A percentile compares a stretch with the other conserved stretches of the same genome.
phyloP scores from a whole-genome alignment of 2,888 invertebrate genomes.

The Isoperla grammatica region DNA sequence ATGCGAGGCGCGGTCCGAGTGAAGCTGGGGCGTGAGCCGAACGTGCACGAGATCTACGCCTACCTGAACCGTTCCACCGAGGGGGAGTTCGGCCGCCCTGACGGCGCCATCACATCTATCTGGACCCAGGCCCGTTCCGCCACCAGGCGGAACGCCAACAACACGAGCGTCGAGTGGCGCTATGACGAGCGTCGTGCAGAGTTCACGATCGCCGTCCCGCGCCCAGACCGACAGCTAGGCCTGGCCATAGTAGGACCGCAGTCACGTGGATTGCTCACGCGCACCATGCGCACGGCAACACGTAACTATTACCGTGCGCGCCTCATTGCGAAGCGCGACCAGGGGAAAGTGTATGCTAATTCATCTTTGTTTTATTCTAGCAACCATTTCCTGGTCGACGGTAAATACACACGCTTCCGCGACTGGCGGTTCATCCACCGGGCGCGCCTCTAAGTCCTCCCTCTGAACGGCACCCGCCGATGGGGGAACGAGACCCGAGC shows the following conservation, averaged over 20 bases:
- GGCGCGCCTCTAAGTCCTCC: conserved; percentile 37
- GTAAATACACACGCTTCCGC: conserved; percentile 37
- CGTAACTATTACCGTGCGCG: conserved; percentile 3
- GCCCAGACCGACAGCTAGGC: neutral
- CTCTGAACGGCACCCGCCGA: conserved; percentile 33
- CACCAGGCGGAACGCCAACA: neutral
- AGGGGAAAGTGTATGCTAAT: conserved; percentile 35
- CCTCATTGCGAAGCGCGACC: conserved; percentile 31
- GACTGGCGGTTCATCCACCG: conserved; percentile 43
- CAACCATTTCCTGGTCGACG: conserved; percentile 37
- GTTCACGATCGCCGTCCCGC: neutral
- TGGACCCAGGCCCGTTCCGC: conserved; percentile 25
- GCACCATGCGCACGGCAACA: neutral
- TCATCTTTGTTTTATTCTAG: conserved; percentile 9
- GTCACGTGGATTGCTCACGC: neutral
- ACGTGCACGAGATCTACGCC: conserved; percentile 30
- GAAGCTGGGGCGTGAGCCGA: conserved; percentile 17
- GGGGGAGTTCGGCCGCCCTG: conserved; percentile 30
- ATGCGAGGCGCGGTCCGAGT: neutral
- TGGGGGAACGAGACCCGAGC: conserved; percentile 12
- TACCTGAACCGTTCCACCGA: conserved; percentile 34
- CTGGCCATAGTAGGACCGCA: neutral
- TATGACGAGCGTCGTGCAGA: neutral
- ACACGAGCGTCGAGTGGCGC: neutral
- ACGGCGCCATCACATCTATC: conserved; percentile 22